A percentile compares a stretch with the other conserved stretches of the same genome.
phyloP scores from a whole-genome alignment of 2,113 vertebrate species.

The Harpagus bidentatus region DNA sequence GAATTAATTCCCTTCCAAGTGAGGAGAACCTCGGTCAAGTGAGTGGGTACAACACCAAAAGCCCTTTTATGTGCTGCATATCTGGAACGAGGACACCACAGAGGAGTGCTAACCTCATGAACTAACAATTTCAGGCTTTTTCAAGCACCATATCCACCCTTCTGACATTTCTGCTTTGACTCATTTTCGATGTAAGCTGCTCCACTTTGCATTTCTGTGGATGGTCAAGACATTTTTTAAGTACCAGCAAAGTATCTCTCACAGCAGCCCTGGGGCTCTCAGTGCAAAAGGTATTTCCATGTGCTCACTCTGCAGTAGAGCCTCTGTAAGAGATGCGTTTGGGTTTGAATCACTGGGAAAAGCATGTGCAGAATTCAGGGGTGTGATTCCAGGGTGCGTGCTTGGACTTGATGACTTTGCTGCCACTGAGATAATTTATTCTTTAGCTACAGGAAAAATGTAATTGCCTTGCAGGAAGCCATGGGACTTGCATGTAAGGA shows the following conservation, averaged over 20 bases:
- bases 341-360: conserved; percentile 17
- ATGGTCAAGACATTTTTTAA: background rate
- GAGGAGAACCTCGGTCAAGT: fast-evolving
- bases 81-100: background rate
- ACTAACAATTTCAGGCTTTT: background rate
- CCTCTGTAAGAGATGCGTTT: background rate
- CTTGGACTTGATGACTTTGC: background rate
- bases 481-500: background rate
- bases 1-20: background rate
- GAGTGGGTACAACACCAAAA: fast-evolving
- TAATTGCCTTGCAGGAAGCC: background rate
- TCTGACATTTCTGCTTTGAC: background rate
- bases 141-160: background rate
- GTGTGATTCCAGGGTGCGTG: background rate
- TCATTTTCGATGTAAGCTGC: background rate
- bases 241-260: background rate
- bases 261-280: background rate
- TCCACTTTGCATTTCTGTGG: background rate
- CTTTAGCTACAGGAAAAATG: background rate
- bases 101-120: background rate
- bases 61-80: background rate
- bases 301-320: fast-evolving
- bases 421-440: background rate
- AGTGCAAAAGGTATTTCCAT: background rate
- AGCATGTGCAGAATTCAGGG: conserved; percentile 39